phyloP scores from a whole-genome alignment of 2,797 vertebrate genomes.

The Rhinatrema bivittatum region DNA sequence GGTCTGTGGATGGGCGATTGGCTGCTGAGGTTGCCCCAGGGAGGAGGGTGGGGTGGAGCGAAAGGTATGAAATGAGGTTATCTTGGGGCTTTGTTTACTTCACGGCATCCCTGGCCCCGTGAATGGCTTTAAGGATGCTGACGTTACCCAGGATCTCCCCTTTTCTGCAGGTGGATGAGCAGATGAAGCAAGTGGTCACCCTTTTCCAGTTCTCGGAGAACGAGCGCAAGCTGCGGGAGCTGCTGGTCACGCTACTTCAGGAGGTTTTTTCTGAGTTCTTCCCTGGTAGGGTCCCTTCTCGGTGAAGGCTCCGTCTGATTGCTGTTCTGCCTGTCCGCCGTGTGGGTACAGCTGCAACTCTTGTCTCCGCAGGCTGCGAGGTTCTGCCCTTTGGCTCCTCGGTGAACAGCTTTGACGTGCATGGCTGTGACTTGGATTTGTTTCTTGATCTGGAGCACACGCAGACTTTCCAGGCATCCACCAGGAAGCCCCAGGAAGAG shows the following conservation, averaged over 20 bases:
- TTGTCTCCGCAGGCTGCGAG: slow-evolving; percentile 64
- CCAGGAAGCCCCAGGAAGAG: slow-evolving; percentile 22
- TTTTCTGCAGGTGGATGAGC: slow-evolving; percentile 66
- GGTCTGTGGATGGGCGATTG: too few species aligned
- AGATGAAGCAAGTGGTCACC: slow-evolving; percentile 68
- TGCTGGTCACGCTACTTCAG: slow-evolving; percentile 76
- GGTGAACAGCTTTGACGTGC: slow-evolving; percentile 78
- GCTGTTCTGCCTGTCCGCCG: too few species aligned
- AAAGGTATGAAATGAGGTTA: fast-evolving
- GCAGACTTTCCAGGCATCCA: slow-evolving; percentile 59
- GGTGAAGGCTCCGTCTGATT: background rate
- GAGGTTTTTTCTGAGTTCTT: slow-evolving; percentile 87
- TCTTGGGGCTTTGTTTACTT: too few species aligned
- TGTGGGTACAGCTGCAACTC: too few species aligned
- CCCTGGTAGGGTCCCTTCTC: slow-evolving; percentile 58
- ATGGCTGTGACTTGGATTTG: slow-evolving; percentile 83
- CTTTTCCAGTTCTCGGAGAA: slow-evolving; percentile 70
- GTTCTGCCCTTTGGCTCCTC: slow-evolving; percentile 82
- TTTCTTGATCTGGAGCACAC: slow-evolving; percentile 80
- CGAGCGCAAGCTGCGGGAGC: slow-evolving; percentile 62
- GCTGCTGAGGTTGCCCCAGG: background rate
- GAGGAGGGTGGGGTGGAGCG: fast-evolving
- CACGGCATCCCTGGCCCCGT: too few species aligned
- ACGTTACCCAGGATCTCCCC: background rate
- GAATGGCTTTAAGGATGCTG: too few species aligned